Percentiles rank a stretch among this genome's conserved stretches.
phyloP scores from a whole-genome alignment of 2,797 vertebrate species.

The Mormyrops boulengeri region DNA sequence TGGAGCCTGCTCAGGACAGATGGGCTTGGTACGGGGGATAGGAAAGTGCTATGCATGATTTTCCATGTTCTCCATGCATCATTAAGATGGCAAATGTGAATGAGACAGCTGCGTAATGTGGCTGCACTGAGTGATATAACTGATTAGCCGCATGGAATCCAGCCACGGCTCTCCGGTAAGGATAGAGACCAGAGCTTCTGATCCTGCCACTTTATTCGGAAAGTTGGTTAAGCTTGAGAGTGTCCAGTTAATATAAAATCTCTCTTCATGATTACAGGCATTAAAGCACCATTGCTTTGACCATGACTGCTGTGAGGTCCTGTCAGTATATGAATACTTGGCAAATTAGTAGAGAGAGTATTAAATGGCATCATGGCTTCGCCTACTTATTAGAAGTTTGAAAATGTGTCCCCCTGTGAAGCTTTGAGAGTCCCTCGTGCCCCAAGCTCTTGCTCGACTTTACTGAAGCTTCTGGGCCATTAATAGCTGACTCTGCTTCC shows the following conservation, averaged over 20 bases:
- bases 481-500: background rate
- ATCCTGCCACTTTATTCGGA: background rate
- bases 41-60: conserved; percentile 10
- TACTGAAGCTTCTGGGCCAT: background rate
- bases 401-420: background rate
- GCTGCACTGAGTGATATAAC: background rate
- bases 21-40: background rate
- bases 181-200: background rate
- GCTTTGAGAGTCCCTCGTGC: background rate
- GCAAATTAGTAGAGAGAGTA: background rate
- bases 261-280: background rate
- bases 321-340: background rate
- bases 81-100: background rate
- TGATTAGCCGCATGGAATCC: background rate
- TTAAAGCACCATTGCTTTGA: background rate
- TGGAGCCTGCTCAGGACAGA: background rate
- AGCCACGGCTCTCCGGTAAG: background rate
- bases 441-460: background rate
- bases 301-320: background rate
- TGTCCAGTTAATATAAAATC: background rate
- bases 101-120: background rate
- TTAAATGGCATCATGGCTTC: background rate
- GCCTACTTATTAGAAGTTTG: background rate
- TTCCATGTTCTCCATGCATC: conserved; percentile 12
- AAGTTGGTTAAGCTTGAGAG: background rate